phyloP scores from a whole-genome alignment of 2,797 vertebrate genomes.

The Brachyalestes nurse region DNA sequence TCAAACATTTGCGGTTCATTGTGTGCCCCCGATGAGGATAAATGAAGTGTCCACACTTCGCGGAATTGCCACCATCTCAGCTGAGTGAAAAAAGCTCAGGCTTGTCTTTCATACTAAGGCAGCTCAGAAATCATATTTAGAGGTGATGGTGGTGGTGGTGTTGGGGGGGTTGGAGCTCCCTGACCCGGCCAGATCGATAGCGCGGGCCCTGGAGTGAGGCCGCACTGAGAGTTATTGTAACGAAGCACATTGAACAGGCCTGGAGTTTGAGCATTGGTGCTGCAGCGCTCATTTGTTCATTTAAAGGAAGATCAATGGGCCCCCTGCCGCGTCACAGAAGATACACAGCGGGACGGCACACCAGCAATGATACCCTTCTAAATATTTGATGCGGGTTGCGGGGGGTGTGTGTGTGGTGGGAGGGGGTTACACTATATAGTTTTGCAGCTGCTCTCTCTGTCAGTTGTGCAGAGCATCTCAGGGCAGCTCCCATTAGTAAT shows the following conservation, averaged over 20 bases:
- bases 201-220: constrained; percentile 69
- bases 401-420: constrained; percentile 32
- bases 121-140: constrained; percentile 67
- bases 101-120: constrained; percentile 59
- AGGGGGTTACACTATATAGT: constrained; percentile 63
- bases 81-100: constrained; percentile 21
- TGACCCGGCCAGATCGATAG: constrained; percentile 75
- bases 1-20: constrained; percentile 46
- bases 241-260: constrained; percentile 76
- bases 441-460: constrained; percentile 59
- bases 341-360: constrained; percentile 67
- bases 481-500: constrained; percentile 68
- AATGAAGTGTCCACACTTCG: constrained; percentile 45
- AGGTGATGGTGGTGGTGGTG: constrained; percentile 32
- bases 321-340: constrained; percentile 70
- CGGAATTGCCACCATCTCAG: constrained; percentile 31
- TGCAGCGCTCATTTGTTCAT: constrained; percentile 78
- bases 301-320: constrained; percentile 81
- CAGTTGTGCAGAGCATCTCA: constrained; percentile 70
- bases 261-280: constrained; percentile 82
- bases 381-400: constrained; percentile 81
- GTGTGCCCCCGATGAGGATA: constrained; percentile 41
- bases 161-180: constrained; percentile 55
- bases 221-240: constrained; percentile 63
- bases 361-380: constrained; percentile 71